Percentiles rank a stretch among this genome's conserved stretches.
phyloP scores from a whole-genome alignment of 2,888 invertebrate species.

The Steinernema hermaphroditum region DNA sequence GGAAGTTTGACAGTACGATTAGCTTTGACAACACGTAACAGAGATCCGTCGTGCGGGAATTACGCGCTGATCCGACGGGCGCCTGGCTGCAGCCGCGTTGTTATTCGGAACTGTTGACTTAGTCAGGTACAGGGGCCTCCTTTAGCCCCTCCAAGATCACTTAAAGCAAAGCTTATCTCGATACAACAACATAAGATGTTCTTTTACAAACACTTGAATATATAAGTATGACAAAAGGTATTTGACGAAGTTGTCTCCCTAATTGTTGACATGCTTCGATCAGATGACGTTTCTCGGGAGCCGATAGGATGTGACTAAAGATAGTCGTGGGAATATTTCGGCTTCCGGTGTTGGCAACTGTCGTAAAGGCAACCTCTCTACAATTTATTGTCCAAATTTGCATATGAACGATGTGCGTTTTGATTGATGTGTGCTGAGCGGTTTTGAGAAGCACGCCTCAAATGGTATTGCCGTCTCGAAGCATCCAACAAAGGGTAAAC shows the following conservation, averaged over 20 bases:
- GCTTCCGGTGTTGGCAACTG: conserved; percentile 11
- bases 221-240: background rate
- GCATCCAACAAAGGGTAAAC: no score
- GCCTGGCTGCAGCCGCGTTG: background rate
- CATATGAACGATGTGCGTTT: no score
- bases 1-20: conserved; percentile 3
- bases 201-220: conserved; percentile 13
- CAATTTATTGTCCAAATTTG: no score
- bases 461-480: no score
- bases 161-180: conserved; percentile 7
- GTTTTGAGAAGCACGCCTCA: no score
- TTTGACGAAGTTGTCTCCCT: no score
- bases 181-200: conserved; percentile 24
- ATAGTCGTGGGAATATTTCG: conserved; percentile 5
- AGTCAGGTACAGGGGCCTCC: background rate
- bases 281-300: no score
- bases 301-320: background rate
- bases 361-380: no score
- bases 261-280: no score
- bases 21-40: conserved; percentile 7
- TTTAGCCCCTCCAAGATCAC: conserved; percentile 10
- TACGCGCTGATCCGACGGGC: conserved; percentile 11
- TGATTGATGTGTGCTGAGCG: no score
- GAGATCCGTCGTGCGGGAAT: conserved; percentile 4
- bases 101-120: conserved; percentile 4